Percentiles rank a stretch among this genome's conserved stretches.
Evolutionary conservation across 2,888 invertebrate species (phyloP).

Genomic region (Trissolcus brochymenae): DNA sequence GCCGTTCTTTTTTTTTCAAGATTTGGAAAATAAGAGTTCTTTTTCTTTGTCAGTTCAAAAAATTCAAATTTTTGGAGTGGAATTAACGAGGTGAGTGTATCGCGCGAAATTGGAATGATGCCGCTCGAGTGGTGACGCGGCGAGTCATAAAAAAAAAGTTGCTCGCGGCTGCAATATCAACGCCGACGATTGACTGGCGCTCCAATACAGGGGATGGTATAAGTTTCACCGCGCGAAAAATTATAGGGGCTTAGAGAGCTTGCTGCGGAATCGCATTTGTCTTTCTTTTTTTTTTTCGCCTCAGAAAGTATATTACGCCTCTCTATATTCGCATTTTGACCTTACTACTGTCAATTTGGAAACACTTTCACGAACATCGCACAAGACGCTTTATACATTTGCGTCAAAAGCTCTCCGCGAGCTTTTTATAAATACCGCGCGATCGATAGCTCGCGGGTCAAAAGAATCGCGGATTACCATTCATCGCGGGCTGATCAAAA

Average conservation of each 20-base stretch:
- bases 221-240: slow-evolving; percentile 73
- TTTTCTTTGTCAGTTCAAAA: too few species aligned
- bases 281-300: slow-evolving; percentile 32
- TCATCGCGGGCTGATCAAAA: slow-evolving; percentile 37
- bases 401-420: slow-evolving; percentile 15
- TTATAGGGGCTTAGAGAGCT: slow-evolving; percentile 71
- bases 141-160: slow-evolving; percentile 74
- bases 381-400: slow-evolving; percentile 24
- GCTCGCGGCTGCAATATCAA: slow-evolving; percentile 69
- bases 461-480: slow-evolving; percentile 29
- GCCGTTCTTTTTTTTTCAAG: neutral
- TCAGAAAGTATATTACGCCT: slow-evolving; percentile 44
- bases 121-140: slow-evolving; percentile 75
- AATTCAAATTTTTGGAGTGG: neutral
- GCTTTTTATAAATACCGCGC: slow-evolving; percentile 35
- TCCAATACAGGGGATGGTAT: slow-evolving; percentile 47
- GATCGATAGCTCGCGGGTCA: slow-evolving; percentile 18
- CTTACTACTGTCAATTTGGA: slow-evolving; percentile 41
- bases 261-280: slow-evolving; percentile 50
- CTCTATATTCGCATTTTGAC: slow-evolving; percentile 46
- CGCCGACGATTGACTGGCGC: slow-evolving; percentile 71
- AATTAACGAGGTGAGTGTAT: slow-evolving; percentile 54
- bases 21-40: neutral
- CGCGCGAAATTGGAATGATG: slow-evolving; percentile 74
- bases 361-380: slow-evolving; percentile 47